A percentile compares a stretch with the other conserved stretches of the same genome.
Evolutionary conservation across 2,113 vertebrate genomes (phyloP).

Genomic region (Cephalopholis sonnerati): DNA sequence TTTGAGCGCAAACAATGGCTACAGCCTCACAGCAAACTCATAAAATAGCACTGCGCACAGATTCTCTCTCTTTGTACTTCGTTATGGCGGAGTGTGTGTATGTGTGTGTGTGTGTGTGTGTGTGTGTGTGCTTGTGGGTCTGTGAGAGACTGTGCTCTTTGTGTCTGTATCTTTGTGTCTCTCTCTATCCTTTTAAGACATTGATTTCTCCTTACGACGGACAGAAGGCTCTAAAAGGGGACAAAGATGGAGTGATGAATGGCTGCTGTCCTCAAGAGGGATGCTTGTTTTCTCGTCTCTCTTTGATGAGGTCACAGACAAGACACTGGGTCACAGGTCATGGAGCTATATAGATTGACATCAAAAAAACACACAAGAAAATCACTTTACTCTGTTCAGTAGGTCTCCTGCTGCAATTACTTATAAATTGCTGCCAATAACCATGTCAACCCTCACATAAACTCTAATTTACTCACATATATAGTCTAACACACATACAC

Average conservation of each 20-base stretch:
- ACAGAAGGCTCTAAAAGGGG: slow-evolving; percentile 71
- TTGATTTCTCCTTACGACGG: slow-evolving; percentile 77
- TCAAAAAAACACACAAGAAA: slow-evolving; percentile 70
- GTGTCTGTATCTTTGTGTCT: slow-evolving; percentile 64
- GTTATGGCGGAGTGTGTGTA: slow-evolving; percentile 47
- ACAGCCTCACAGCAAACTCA: slow-evolving; percentile 64
- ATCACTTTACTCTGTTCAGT: slow-evolving; percentile 77
- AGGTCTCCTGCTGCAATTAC: slow-evolving; percentile 78
- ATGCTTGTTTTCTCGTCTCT: slow-evolving; percentile 77
- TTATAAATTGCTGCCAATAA: slow-evolving; percentile 68
- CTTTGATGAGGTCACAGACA: slow-evolving; percentile 82
- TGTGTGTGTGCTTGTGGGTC: slow-evolving; percentile 52
- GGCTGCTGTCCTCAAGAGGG: slow-evolving; percentile 73
- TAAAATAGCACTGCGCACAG: slow-evolving; percentile 49
- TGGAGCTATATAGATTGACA: slow-evolving; percentile 73
- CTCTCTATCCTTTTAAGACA: slow-evolving; percentile 68
- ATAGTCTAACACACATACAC: slow-evolving; percentile 3
- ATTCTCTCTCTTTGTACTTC: slow-evolving; percentile 61
- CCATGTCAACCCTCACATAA: slow-evolving; percentile 59
- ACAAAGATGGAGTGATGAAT: slow-evolving; percentile 83
- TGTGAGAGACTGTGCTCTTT: slow-evolving; percentile 65
- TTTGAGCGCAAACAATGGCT: slow-evolving; percentile 68
- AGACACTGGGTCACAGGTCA: slow-evolving; percentile 74
- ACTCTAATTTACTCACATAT: slow-evolving; percentile 55
- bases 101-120: slow-evolving; percentile 37